Evolutionary conservation across 2,113 vertebrate genomes (phyloP), one percentile per base, ranked within the genome.

Genomic region (Daphoenositta chrysoptera): DNA sequence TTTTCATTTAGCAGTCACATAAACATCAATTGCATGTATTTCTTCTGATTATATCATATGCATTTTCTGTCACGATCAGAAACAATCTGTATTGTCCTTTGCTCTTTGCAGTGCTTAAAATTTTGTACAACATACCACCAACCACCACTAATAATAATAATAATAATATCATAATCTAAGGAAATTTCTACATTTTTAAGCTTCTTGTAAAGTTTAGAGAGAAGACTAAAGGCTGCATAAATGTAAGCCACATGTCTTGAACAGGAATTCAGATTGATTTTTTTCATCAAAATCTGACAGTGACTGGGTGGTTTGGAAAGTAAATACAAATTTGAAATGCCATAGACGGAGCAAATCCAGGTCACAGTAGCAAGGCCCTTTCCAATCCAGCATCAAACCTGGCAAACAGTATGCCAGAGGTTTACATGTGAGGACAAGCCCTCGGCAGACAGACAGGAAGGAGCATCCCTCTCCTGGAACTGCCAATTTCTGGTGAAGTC

Each of bases 331-430:
- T 40, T 8, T 73, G 64, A 91, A 81, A 37, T 15, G 28, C 14
- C 54, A 48, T 13, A 77, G 76, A 81, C 22, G 24, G 20, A 86
- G 28, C n/a, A 89, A 87, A 93, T 40, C 14, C 66, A 83, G 27
- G 37, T 19, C 2, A 0, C 3, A 3, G 45, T 1, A 72, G 40
- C 11, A 9, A 88, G 37, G 45, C 10, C 17, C 2, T 3, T 65
- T 80, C 35, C 54, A 86, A 24, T 9, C 21, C 42, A 53, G 54
- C 54, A 86, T 56, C 68, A 50, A 81, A 54, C 28, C n/a, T 70
- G 40, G 48, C 53, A 70, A 90, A 77, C 3, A 0, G 3, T 14
- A 13, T 44, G 37, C 37, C 40, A 39, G 6, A 58, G 33, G 18
- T 27, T 40, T 40, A 53, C 6, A 0, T 6, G 83, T n/a, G 26